These are phyloP conservation scores for Salvelinus sp. DNA, from an alignment of 2,113 vertebrate species.

Conservation along the genomic window DNA sequence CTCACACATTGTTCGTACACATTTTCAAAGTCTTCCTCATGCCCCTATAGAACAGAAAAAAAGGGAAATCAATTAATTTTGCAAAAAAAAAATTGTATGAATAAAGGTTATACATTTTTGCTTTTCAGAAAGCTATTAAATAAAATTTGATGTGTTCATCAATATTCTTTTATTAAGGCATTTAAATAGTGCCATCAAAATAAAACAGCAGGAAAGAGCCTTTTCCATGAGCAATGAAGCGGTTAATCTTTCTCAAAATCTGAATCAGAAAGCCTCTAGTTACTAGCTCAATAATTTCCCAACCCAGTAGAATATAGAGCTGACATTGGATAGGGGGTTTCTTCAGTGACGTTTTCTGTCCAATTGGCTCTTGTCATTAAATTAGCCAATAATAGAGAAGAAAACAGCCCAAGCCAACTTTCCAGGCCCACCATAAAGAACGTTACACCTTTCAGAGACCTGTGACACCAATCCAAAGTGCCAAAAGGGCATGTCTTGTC, in stretches of 20 bases:
- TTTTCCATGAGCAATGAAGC: not conserved
- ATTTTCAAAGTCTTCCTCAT: conserved; percentile 83
- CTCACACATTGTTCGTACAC: conserved; percentile 84
- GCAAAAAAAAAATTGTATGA: not conserved
- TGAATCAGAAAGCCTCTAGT: not conserved
- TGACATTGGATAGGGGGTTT: not conserved
- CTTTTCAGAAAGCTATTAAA: no score
- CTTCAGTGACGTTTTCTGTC: not conserved
- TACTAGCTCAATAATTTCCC: not conserved
- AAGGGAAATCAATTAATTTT: not conserved
- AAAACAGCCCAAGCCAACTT: not conserved
- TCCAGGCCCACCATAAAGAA: not conserved
- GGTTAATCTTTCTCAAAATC: not conserved
- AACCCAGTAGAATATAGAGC: not conserved
- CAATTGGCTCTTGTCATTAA: not conserved
- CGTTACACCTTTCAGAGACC: not conserved
- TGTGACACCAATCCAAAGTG: not conserved
- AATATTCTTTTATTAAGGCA: not conserved
- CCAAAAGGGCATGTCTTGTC: not conserved
- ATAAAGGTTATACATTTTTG: not conserved
- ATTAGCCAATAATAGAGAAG: not conserved
- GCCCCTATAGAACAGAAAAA: conserved; percentile 76
- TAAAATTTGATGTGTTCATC: not conserved
- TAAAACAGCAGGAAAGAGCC: no score
- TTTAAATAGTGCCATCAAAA: no score